Percentiles rank a stretch among this genome's conserved stretches.
phyloP scores from a whole-genome alignment of 2,888 invertebrate species.

The Nematopogon swammerdamellus region DNA sequence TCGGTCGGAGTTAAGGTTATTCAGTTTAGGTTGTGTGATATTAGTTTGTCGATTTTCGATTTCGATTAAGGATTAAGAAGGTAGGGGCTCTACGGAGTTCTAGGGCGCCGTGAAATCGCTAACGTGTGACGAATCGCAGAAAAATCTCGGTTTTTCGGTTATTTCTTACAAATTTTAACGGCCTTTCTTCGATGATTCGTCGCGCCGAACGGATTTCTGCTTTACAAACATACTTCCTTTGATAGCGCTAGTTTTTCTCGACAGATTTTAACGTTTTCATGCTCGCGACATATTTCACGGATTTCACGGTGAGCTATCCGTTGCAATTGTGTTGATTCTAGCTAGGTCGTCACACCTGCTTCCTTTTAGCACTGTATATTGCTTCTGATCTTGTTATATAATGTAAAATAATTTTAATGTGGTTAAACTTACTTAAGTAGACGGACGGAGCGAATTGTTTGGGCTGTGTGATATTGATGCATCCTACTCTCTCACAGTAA shows the following conservation, averaged over 20 bases:
- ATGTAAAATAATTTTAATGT: too few relatives aligned
- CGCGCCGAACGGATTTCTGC: slow-evolving; percentile 49
- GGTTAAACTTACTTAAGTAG: too few relatives aligned
- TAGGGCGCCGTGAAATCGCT: slow-evolving; percentile 44
- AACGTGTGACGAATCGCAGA: slow-evolving; percentile 49
- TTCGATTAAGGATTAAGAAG: too few relatives aligned
- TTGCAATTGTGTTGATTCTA: slow-evolving; percentile 56
- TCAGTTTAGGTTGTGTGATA: too few relatives aligned
- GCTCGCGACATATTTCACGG: slow-evolving; percentile 31
- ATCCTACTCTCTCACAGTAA: too few relatives aligned
- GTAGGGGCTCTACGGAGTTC: too few relatives aligned
- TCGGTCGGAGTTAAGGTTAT: too few relatives aligned
- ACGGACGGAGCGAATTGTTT: too few relatives aligned
- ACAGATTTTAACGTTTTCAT: slow-evolving; percentile 39
- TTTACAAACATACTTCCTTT: slow-evolving; percentile 52
- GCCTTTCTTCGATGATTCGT: slow-evolving; percentile 53
- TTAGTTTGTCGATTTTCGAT: too few relatives aligned
- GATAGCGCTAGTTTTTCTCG: slow-evolving; percentile 33
- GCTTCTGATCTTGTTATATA: too few relatives aligned
- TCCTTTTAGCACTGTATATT: slow-evolving; percentile 4
- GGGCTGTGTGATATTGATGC: too few relatives aligned
- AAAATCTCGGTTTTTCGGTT: slow-evolving; percentile 59
- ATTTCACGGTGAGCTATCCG: slow-evolving; percentile 46
- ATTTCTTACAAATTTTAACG: slow-evolving; percentile 57
- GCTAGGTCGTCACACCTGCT: slow-evolving; percentile 56